Base-by-base conservation (phyloP, 30 jellyfish, hydroid and myxozoan genomes). In the Turritopsis dohrnii region DNA sequence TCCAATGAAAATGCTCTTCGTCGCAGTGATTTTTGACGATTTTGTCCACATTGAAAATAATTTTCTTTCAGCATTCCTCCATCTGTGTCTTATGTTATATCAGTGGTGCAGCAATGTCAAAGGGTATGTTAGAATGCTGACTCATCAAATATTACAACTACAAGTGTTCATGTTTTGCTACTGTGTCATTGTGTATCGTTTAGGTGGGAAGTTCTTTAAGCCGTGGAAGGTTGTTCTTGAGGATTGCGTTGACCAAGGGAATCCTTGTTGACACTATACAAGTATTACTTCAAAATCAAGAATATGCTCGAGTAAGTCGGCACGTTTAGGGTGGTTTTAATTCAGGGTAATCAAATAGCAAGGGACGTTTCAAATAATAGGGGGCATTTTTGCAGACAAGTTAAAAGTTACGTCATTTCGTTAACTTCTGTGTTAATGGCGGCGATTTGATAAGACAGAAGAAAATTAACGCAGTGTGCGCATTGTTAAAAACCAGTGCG, bases 141-240 rank as follows among this genome's bases (percentile, higher is more conserved):
- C 18, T 13, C 60, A 41, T 3, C 13, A 41, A n/a, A n/a, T n/a
- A n/a, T n/a, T n/a, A n/a, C n/a, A n/a, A n/a, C n/a, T n/a, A n/a
- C n/a, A n/a, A n/a, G n/a, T 41, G 60, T 13, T 41, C 60, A 41
- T 41, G 5, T 41, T 41, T 41, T 41, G 60, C 60, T 41, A 41
- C 13, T 41, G 5, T 41, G 5, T 41, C 60, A 13, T 41, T 41
- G 5, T 41, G 5, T 41, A 5, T 19, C 0, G 8, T 23, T 16
- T 71, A 90, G 97, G 90, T 84, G 24, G 54, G 80, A 20, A 87
- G 73, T 24, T 74, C 93, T 65, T 65, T 82, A 65, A 93, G 94
- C 16, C 76, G 92, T 65, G 97, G 97, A 7, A 89, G 97, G 0
- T 28, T 90, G 24, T 90, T 86, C 82, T 74, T 90, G n/a, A 84